These are phyloP conservation scores for Glaucidium brasilianum DNA, from an alignment of 2,113 vertebrate species.

Conservation along the genomic window DNA sequence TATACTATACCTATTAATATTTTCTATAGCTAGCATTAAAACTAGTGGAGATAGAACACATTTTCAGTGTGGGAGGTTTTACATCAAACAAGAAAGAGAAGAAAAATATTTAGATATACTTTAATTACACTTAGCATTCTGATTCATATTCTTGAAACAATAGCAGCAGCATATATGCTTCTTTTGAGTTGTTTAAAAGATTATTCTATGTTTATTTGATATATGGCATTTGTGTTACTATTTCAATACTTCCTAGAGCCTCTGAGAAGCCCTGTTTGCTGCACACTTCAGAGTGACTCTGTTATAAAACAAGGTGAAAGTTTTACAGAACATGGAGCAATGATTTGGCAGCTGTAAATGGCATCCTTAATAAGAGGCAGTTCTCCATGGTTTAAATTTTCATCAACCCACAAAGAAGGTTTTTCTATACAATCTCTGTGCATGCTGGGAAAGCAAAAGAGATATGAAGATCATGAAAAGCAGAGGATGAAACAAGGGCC, in stretches of 20 bases:
- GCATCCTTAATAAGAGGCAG: neutral
- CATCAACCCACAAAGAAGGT: neutral
- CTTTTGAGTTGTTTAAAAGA: neutral
- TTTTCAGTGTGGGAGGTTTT: slow-evolving; percentile 31
- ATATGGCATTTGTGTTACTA: neutral
- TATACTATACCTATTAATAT: neutral
- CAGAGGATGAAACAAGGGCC: neutral
- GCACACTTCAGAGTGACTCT: neutral
- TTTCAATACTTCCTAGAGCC: neutral
- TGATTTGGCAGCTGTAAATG: neutral
- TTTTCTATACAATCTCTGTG: neutral
- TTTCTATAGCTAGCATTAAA: slow-evolving; percentile 33
- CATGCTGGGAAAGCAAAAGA: neutral
- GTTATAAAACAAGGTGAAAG: neutral
- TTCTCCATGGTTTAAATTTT: neutral
- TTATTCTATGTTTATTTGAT: neutral
- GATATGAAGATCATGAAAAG: neutral
- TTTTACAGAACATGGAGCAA: neutral
- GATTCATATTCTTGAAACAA: neutral
- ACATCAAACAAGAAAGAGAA: slow-evolving; percentile 22
- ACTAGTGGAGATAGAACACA: neutral
- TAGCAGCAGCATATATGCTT: neutral
- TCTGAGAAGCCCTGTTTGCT: neutral
- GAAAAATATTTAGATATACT: slow-evolving; percentile 5
- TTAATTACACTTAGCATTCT: neutral